Base-by-base conservation (phyloP, 2,888 invertebrate genomes). In the Eupithecia vulgata region DNA sequence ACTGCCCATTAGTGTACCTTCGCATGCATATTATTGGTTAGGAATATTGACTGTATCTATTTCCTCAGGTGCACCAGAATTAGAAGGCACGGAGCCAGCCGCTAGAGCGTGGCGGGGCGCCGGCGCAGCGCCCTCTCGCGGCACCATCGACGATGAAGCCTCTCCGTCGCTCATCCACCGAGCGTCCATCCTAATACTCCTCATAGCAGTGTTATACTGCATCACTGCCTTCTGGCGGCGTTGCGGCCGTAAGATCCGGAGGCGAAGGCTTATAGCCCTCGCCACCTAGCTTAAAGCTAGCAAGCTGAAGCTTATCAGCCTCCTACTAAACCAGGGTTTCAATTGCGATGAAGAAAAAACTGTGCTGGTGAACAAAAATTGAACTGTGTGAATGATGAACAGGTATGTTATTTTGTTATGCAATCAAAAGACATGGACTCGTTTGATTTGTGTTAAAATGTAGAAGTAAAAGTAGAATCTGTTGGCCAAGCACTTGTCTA, bases 71-170 rank as follows among this genome's bases (percentile, higher is more conserved):
- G 92, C 92, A 5, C 95, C 95, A 5, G 72, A 72, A 1, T 5
- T 72, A 2, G 75, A 75, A 30, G 95, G 92, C 61, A 92, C 92
- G 0, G 93, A 95, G 75, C 91, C 94, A 3, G 95, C 95, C 6
- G 89, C 95, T 13, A 93, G 95, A 75, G 95, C 95, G 15, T 96
- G 95, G 95, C 91, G 95, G 1, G 95, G 95, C 12, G 94, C 94
- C 13, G 94, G 91, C 5, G 93, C 91, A 0, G 91, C 87, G n/a
- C 90, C 89, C n/a, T 88, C 87, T 0, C 85, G 85, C 0, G 78
- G 78, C 2, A 85, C 80, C 13, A 80, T 80, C 1, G 84, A 81
- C 21, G 59, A 30, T 30, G 82, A 82, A 21, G 75, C 79, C 67
- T 72, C 85, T 7, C 57, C 91, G 2, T 21, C 91, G 78, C 76